Evolutionary conservation across 2,888 invertebrate species (phyloP).

Genomic region (Temnothorax unifasciatus): DNA sequence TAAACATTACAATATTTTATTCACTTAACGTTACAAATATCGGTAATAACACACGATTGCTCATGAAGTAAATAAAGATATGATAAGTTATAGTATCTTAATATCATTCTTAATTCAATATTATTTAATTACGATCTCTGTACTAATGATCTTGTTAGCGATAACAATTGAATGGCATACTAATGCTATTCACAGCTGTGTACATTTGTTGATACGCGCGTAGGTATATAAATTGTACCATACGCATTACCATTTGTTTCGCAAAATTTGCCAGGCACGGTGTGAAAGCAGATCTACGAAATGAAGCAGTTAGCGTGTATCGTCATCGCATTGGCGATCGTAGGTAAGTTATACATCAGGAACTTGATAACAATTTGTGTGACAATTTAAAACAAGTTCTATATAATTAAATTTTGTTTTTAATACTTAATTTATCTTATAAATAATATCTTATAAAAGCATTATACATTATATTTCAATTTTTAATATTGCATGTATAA

Average conservation of each 20-base stretch:
- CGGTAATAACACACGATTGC: neutral
- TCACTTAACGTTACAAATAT: no score
- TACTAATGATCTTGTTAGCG: neutral
- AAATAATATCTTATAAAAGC: neutral
- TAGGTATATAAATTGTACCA: slow-evolving; percentile 11
- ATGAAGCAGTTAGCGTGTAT: slow-evolving; percentile 10
- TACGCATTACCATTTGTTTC: neutral
- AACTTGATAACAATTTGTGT: neutral
- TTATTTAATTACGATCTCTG: neutral
- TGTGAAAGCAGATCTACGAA: neutral
- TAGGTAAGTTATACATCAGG: slow-evolving; percentile 2
- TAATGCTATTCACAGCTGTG: slow-evolving; percentile 25
- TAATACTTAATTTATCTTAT: no score
- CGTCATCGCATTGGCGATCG: slow-evolving; percentile 18
- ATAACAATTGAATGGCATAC: slow-evolving; percentile 2
- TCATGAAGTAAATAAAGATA: neutral
- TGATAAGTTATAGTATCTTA: neutral
- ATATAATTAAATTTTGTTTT: neutral
- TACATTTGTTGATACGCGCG: neutral
- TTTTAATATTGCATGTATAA: neutral
- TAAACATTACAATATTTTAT: no score
- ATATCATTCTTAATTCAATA: neutral
- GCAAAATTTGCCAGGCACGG: neutral
- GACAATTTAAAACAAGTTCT: neutral
- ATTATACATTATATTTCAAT: neutral